Evolutionary conservation across 2,113 vertebrate species (phyloP).

Genomic region (Grus americana): DNA sequence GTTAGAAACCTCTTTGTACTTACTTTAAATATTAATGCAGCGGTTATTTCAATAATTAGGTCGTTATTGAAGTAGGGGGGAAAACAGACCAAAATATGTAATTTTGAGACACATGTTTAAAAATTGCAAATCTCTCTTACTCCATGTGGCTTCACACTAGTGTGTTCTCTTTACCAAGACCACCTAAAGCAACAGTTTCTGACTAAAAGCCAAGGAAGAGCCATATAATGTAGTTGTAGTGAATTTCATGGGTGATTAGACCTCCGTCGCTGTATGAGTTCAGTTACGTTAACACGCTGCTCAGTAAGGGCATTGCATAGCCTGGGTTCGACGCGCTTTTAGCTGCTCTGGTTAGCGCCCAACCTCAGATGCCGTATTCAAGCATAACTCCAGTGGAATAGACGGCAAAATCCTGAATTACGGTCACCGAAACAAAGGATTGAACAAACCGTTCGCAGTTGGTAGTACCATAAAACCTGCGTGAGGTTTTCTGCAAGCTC

Average conservation of each 20-base stretch:
- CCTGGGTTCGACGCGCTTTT: neutral
- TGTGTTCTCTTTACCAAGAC: neutral
- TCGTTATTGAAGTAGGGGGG: neutral
- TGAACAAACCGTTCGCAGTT: neutral
- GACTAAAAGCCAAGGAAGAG: neutral
- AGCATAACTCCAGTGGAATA: neutral
- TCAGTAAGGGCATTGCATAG: neutral
- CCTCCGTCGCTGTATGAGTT: neutral
- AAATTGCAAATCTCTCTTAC: neutral
- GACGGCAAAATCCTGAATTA: neutral
- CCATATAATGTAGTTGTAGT: neutral
- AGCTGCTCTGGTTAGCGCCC: neutral
- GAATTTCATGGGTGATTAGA: neutral
- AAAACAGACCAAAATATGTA: neutral
- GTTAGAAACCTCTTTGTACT: neutral
- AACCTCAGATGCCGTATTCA: neutral
- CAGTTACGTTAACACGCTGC: neutral
- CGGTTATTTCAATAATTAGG: neutral
- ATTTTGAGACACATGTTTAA: neutral
- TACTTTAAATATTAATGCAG: neutral
- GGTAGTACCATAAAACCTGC: neutral
- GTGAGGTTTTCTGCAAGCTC: neutral
- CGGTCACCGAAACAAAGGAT: neutral
- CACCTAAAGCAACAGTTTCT: neutral
- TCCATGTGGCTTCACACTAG: neutral